phyloP scores from a whole-genome alignment of 2,797 vertebrate species.

The Potorous gilbertii region DNA sequence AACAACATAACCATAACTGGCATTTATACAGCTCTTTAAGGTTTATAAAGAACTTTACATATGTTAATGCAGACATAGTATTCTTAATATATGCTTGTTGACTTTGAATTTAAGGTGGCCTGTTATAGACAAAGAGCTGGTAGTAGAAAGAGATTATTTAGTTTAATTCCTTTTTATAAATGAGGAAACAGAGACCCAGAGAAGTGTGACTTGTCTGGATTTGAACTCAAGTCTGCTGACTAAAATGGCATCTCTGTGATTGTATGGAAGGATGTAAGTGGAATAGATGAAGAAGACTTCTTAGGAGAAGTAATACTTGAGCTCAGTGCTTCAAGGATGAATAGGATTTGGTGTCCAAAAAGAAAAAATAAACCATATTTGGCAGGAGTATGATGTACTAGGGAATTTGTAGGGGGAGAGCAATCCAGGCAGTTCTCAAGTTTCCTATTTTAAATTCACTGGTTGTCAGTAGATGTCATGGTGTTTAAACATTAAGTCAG shows the following conservation, averaged over 20 bases:
- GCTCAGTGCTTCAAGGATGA: not conserved
- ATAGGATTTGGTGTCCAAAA: conserved; percentile 7
- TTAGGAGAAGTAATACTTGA: not conserved
- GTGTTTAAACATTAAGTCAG: not conserved
- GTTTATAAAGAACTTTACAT: not conserved
- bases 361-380: not conserved
- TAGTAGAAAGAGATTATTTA: not conserved
- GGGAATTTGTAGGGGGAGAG: not conserved
- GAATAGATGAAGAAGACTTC: not conserved
- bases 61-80: not conserved
- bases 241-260: not conserved
- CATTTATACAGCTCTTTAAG: not conserved
- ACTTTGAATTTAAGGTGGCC: not conserved
- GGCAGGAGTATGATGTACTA: not conserved
- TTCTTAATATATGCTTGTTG: not conserved
- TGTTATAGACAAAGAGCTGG: not conserved
- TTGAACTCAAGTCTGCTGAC: not conserved
- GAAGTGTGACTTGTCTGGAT: not conserved
- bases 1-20: not conserved
- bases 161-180: not conserved
- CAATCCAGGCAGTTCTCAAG: not conserved
- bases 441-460: not conserved
- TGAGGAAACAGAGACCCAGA: not conserved
- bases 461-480: not conserved
- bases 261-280: not conserved